Percentiles rank a stretch among this genome's conserved stretches.
These are phyloP conservation scores for Halotydeus destructor DNA, from an alignment of 1,140 invertebrate genomes.

Conservation along the genomic window DNA sequence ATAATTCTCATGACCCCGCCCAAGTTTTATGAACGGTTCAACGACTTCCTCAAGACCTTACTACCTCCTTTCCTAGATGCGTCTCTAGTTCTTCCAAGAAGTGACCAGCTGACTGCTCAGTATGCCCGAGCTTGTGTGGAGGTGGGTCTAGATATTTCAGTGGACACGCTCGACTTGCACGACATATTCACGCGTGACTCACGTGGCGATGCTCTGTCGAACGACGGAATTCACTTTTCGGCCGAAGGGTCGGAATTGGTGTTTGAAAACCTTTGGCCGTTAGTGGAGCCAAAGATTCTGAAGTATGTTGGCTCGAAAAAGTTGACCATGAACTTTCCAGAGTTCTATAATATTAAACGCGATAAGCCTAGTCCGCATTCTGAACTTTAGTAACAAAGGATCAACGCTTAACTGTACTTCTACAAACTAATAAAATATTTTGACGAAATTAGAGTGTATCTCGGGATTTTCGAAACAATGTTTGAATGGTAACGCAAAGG, in stretches of 20 bases:
- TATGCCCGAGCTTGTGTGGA: slow-evolving; percentile 19
- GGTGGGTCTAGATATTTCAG: slow-evolving; percentile 16
- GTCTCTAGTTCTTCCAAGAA: slow-evolving; percentile 2
- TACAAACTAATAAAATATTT: no score
- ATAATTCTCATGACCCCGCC: slow-evolving; percentile 24
- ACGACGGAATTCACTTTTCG: slow-evolving; percentile 17
- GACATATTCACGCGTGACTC: slow-evolving; percentile 19
- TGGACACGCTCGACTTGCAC: slow-evolving; percentile 20
- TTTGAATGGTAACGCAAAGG: no score
- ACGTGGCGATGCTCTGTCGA: slow-evolving; percentile 12
- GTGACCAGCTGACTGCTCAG: slow-evolving; percentile 10
- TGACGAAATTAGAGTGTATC: no score
- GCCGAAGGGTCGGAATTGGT: slow-evolving; percentile 10
- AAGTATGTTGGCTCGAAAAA: no score
- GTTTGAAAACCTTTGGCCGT: slow-evolving; percentile 10
- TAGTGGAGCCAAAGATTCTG: no score
- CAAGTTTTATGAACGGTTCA: slow-evolving; percentile 19
- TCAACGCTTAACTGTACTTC: no score
- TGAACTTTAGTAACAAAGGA: no score
- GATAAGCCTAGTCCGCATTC: no score
- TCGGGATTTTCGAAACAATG: no score
- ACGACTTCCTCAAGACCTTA: slow-evolving; percentile 6
- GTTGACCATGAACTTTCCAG: no score
- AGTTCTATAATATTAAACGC: no score
- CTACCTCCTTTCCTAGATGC: slow-evolving; percentile 1